Conservation (phyloP, 2,888 invertebrate genomes). For the Aphidoletes aphidimyza region DNA sequence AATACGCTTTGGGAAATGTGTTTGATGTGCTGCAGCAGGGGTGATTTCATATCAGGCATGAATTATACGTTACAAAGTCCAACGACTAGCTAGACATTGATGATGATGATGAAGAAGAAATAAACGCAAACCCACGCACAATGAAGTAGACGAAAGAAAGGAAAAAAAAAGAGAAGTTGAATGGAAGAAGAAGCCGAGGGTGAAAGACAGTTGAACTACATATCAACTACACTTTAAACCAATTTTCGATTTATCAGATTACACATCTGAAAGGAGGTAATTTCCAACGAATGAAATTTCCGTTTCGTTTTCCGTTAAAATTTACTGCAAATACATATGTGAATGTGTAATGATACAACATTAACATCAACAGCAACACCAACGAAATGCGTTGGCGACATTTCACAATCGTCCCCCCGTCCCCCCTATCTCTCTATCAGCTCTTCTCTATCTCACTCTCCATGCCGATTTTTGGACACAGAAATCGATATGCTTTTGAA, state of each 20-base stretch:
- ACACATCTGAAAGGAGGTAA: constrained; percentile 34
- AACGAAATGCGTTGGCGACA: constrained; percentile 17
- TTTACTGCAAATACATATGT: not conserved
- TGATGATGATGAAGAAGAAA: not conserved
- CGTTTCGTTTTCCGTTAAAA: not conserved
- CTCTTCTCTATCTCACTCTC: not conserved
- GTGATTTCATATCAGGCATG: not conserved
- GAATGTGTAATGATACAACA: not conserved
- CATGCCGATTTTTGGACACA: not conserved
- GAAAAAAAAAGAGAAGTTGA: not conserved
- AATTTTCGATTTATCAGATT: constrained; percentile 54
- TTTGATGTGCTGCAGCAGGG: not conserved
- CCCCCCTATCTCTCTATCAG: no score
- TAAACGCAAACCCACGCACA: not conserved
- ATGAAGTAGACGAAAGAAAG: not conserved
- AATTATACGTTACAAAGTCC: constrained; percentile 24
- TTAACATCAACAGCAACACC: no score
- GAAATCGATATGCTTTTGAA: constrained; percentile 1
- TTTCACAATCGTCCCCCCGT: constrained; percentile 1
- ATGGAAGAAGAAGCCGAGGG: not conserved
- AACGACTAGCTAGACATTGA: not conserved
- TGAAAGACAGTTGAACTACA: not conserved
- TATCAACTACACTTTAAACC: constrained; percentile 39
- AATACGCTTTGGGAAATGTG: constrained; percentile 35
- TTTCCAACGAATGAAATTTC: constrained; percentile 53